Base-by-base conservation (phyloP, 2,797 vertebrate genomes). In the Australoheros facetus region DNA sequence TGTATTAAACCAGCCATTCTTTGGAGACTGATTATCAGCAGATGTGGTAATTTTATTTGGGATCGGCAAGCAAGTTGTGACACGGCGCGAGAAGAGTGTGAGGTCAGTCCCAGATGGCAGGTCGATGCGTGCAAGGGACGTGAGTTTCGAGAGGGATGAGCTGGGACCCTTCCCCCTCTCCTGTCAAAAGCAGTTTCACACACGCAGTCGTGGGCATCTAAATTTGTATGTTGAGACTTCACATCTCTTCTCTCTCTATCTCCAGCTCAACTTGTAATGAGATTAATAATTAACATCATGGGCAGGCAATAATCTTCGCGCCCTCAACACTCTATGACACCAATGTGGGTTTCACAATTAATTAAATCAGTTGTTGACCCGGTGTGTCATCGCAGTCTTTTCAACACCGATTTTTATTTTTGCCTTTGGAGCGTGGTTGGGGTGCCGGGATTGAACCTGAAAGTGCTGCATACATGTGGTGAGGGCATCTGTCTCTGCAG, bases 31-130 rank as follows among this genome's bases (percentile, higher is more conserved):
- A 37, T 85, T 74, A 75, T 89, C 75, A 86, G 60, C 78, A 80
- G 71, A 39, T 10, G 53, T 51, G 73, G 58, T 48, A 10, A 59
- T 87, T 81, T 75, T 89, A 83, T 83, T 84, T 82, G 56, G 69
- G 82, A 80, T 91, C 80, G 39, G 71, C 82, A 78, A 86, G 92
- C 94, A 94, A 94, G 95, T 94, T 93, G 77, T 87, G 90, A 93
- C 95, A 91, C 53, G 86, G 86, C 56, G 54, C 72, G 21, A 5
- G 42, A 71, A 73, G 84, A 79, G 88, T 79, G 84, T 81, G 85
- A 86, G 88, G 77, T 91, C 92, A 86, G 80, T 81, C 82, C 91
- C 92, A 85, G 87, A 72, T 88, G 91, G 88, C 79, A 76, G 75
- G 16, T 42, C 4, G 80, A 56, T 51, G 81, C 77, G 71, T 81